These are phyloP conservation scores for Pseudoips prasinana DNA, from an alignment of 2,888 invertebrate species.

Conservation along the genomic window DNA sequence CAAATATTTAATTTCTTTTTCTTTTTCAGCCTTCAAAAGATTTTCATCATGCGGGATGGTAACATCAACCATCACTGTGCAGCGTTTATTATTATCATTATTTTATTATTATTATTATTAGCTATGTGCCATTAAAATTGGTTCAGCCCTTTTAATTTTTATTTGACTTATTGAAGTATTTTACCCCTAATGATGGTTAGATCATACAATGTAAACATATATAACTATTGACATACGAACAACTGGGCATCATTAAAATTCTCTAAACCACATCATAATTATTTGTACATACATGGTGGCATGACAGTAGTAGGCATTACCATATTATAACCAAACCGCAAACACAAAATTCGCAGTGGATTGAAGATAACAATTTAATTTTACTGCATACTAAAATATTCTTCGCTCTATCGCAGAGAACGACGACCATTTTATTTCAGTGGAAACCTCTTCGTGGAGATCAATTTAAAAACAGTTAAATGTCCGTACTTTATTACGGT, in stretches of 20 bases:
- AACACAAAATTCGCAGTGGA: constrained; percentile 14
- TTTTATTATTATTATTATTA: too few relatives aligned
- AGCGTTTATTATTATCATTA: too few relatives aligned
- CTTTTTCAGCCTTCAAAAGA: too few relatives aligned
- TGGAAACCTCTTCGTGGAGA: constrained; percentile 18
- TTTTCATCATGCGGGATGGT: too few relatives aligned
- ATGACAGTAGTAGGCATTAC: constrained; percentile 20
- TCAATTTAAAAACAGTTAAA: constrained; percentile 32
- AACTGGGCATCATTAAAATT: constrained; percentile 22
- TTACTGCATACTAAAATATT: constrained; percentile 8
- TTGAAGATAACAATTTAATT: constrained; percentile 3
- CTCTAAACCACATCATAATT: constrained; percentile 19
- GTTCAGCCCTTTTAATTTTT: too few relatives aligned
- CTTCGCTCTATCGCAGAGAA: constrained; percentile 21
- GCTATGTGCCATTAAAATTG: too few relatives aligned
- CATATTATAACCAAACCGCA: constrained; percentile 14
- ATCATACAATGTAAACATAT: too few relatives aligned
- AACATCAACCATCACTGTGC: too few relatives aligned
- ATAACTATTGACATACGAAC: too few relatives aligned
- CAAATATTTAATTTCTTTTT: too few relatives aligned
- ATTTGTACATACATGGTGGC: constrained; percentile 22
- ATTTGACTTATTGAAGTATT: too few relatives aligned
- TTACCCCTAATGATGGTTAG: too few relatives aligned
- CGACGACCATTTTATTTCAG: constrained; percentile 26
- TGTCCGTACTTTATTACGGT: constrained; percentile 27